Base-by-base conservation (phyloP, 2,888 invertebrate genomes). In the Eulithis prunata region DNA sequence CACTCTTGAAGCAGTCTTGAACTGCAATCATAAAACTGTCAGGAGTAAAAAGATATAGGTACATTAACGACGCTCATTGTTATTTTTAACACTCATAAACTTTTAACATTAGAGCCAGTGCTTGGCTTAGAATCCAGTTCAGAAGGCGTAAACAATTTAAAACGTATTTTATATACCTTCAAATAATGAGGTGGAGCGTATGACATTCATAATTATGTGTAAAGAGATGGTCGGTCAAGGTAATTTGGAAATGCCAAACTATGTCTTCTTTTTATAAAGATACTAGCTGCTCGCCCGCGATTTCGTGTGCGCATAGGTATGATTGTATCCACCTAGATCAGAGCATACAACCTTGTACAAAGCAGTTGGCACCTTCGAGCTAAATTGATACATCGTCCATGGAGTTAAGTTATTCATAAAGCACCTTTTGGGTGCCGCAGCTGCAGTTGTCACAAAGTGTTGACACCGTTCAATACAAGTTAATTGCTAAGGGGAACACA, bases 61-160 rank as follows among this genome's bases (percentile, higher is more conserved):
- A 55, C 57, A 45, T 41, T 56, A 55, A 56, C 58, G 47, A 54
- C 53, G 49, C 12, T 45, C 55, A 66, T 55, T 52, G 62, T 66
- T 69, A 71, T 72, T 66, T 69, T 69, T 66, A 68, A 64, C 64
- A 51, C 66, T 47, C 56, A 28, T 51, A 59, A 53, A 60, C 47
- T 57, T 41, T 43, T 59, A 70, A 65, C 52, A 59, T 63, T 67
- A 68, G 62, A 66, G 60, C 62, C 41, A 58, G 60, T 61, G 52
- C 51, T 65, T 70, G 64, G 65, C 61, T 62, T 56, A 64, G 56
- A 63, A 14, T 21, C 8, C 12, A 41, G 62, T 41, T 53, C 32
- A 32, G 13, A 54, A 60, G 3, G n/a, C 43, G 12, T 32, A 58
- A 36, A 43, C 49, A 4, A 41, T 12, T 28, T 21, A 13, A 53